Evolutionary conservation across 2,888 invertebrate species (phyloP), one percentile per base, ranked within the genome.

Genomic region (Lissocephala sabroskyi): DNA sequence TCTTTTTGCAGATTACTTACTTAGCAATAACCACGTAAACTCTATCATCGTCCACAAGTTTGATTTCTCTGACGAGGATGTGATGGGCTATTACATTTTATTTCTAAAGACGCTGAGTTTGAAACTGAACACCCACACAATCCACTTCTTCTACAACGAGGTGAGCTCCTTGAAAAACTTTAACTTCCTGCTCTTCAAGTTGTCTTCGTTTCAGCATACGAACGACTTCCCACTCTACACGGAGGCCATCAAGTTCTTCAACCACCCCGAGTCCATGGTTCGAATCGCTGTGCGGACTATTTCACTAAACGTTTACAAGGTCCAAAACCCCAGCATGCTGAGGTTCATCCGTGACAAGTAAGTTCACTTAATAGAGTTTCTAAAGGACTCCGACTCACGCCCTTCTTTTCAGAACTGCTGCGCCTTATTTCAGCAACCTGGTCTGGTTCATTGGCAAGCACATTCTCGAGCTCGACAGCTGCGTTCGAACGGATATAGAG

Each of bases 71-170:
- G 98, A 99, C 85, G 99, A 99, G 86, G 99, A 99, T 88, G 98
- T 98, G 40, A 97, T 98, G 97, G 98, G 98, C 1, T 99, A 99
- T 85, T 99, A 99, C 85, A 99, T 99, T 82, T 97, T 98, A 41
- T 99, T 99, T 85, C 86, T 99, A 64, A 99, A 99, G 86, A 99
- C 98, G 0, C 87, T 99, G 45, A 99, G 98, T 71, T 87, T 99
- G 48, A 99, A 99, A 86, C 87, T 99, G 43, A 99, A 99, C 86
- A 91, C 93, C 59, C 97, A 98, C 81, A 99, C 99, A 1, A 97
- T 99, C 80, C 98, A 99, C 85, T 99, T 99, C 86, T 99, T 99
- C 86, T 99, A 98, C 85, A 99, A 98, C 87, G 98, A 99, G 79
- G 84, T 83, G 51, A 44, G 92, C 1, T 64, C 33, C 26, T 46